Evolutionary conservation across 2,113 vertebrate genomes (phyloP).

Genomic region (Acrocephalus kingi): DNA sequence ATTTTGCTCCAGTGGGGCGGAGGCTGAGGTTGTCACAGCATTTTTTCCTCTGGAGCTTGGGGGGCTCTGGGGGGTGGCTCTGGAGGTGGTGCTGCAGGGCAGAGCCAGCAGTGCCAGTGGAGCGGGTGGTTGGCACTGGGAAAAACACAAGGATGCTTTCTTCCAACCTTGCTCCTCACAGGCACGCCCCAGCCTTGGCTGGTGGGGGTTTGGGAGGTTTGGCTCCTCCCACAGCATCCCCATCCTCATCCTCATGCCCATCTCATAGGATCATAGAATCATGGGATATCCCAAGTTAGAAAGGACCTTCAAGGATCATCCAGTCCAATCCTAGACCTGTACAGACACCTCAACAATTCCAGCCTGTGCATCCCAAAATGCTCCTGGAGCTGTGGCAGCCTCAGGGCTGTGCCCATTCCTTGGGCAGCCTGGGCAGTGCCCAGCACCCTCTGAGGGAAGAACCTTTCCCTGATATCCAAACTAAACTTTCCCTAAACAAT

Average conservation of each 20-base stretch:
- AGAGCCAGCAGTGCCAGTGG: not conserved
- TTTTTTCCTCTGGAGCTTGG: not conserved
- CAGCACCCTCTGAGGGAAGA: not conserved
- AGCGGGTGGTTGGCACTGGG: not conserved
- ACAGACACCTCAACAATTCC: not conserved
- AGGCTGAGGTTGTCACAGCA: not conserved
- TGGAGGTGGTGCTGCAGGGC: not conserved
- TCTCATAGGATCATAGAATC: rapidly evolving
- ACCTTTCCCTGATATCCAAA: not conserved
- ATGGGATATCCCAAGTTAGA: not conserved
- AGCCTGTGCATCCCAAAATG: rapidly evolving
- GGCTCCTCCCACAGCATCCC: not conserved
- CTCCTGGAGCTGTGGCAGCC: not conserved
- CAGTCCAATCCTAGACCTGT: not conserved
- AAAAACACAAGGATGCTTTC: not conserved
- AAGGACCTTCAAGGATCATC: too few relatives aligned
- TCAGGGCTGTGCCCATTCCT: rapidly evolving
- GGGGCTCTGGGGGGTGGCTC: not conserved
- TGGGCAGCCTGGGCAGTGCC: not conserved
- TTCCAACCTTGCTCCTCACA: rapidly evolving
- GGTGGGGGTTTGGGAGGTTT: not conserved
- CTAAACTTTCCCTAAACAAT: not conserved
- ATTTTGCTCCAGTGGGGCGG: not conserved
- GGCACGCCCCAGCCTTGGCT: not conserved
- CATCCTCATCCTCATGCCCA: not conserved